Evolutionary conservation across 2,797 vertebrate genomes (phyloP), one percentile per base, ranked within the genome.

Genomic region (Novumbra hubbsi): DNA sequence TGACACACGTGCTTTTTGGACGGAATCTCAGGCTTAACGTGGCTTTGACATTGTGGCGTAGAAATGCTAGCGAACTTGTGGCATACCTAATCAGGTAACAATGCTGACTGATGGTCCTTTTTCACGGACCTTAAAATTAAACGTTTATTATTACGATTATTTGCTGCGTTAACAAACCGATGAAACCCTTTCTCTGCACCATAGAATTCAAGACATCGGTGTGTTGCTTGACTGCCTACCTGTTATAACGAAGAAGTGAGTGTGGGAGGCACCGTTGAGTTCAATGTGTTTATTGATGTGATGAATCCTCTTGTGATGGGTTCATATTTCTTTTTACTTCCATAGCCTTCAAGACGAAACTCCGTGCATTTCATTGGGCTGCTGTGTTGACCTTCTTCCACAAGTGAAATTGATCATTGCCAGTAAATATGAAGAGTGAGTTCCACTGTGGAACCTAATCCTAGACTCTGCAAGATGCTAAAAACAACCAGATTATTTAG

Each of bases 351-450:
- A 98, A 92, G 95, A 95, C 81, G 96, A 96, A 92, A 94, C 96
- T 81, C 90, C 96, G 2, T 94, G 93, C 84, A 89, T 98, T 88
- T 98, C 98, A 70, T 90, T 96, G 87, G 97, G 97, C 87, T 98
- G 97, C 93, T 99, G 98, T 82, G 96, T 98, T 83, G 97, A 99
- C 88, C 96, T 99, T 83, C 87, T 99, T 79, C 96, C 96, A 78
- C 93, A 96, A 91, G 94, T 98, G 77, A 97, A 96, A 91, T 91
- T 84, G 19, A 88, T 98, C 80, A 95, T 99, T 83, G 91, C 92
- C 90, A 96, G 96, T 90, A 96, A 92, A 93, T 98, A 97, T 63
- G 97, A 99, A 95, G 96, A 97, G 98, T 99, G 93, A 96, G 96
- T 97, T 73, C 67, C 76, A 32, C 3, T 34, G 6, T 48, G 30